phyloP scores from a whole-genome alignment of 2,113 vertebrate genomes.

The Plotosus lineatus region DNA sequence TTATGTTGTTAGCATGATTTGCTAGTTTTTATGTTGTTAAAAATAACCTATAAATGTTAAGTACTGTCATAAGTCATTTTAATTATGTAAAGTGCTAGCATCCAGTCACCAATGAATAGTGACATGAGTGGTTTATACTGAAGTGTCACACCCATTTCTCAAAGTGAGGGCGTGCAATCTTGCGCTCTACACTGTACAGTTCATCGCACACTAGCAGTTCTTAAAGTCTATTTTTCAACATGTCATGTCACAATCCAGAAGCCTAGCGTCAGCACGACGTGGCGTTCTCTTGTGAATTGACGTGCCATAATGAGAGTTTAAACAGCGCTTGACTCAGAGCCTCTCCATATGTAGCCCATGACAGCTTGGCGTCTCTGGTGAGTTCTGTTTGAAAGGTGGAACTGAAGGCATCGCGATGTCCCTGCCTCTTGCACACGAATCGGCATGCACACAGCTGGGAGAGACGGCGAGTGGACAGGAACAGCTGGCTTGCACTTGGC shows the following conservation, averaged over 20 bases:
- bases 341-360: constrained; percentile 45
- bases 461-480: constrained; percentile 53
- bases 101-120: background rate
- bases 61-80: too few species aligned
- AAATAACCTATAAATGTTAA: too few species aligned
- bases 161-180: background rate
- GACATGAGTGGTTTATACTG: background rate
- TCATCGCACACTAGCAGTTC: background rate
- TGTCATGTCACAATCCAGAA: background rate
- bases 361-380: constrained; percentile 58
- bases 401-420: constrained; percentile 3
- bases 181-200: background rate
- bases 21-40: too few species aligned
- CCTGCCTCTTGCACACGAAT: constrained; percentile 11
- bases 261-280: background rate
- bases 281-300: constrained; percentile 37
- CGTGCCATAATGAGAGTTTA: constrained; percentile 51
- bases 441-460: constrained; percentile 56
- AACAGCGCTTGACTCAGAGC: constrained; percentile 52
- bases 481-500: constrained; percentile 64
- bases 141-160: background rate
- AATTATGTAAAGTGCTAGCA: too few species aligned
- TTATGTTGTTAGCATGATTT: too few species aligned
- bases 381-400: constrained; percentile 29
- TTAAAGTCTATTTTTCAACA: background rate